Conservation (phyloP, 2,797 vertebrate genomes). For the Melanotaenia trifasciata region DNA sequence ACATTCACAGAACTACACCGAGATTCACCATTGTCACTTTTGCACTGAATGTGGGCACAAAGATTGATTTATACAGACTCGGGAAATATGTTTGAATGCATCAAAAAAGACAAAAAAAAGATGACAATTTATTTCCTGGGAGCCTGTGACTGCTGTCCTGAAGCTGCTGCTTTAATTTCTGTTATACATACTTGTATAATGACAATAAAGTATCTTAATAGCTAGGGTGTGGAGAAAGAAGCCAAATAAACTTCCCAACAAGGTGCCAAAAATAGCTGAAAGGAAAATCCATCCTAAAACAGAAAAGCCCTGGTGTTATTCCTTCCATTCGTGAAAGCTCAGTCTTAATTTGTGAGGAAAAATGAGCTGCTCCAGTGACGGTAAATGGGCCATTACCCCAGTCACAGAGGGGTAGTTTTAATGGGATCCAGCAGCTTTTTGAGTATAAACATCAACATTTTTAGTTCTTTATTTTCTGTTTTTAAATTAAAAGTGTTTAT, state of each 20-base stretch:
- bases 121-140: neutral
- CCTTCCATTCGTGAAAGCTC: slow-evolving; percentile 24
- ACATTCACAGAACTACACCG: slow-evolving; percentile 50
- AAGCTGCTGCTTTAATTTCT: slow-evolving; percentile 44
- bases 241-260: slow-evolving; percentile 67
- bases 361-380: slow-evolving; percentile 29
- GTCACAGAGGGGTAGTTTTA: slow-evolving; percentile 21
- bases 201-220: slow-evolving; percentile 28
- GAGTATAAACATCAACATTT: slow-evolving; percentile 17
- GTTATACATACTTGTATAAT: no score
- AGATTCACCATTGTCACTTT: slow-evolving; percentile 55
- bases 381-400: slow-evolving; percentile 32
- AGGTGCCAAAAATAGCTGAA: slow-evolving; percentile 57
- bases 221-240: slow-evolving; percentile 60
- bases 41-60: slow-evolving; percentile 37
- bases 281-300: slow-evolving; percentile 59
- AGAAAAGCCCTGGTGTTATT: slow-evolving; percentile 53
- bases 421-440: slow-evolving; percentile 9
- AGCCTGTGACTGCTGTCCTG: slow-evolving; percentile 19
- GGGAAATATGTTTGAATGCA: slow-evolving; percentile 4
- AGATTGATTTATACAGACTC: slow-evolving; percentile 25
- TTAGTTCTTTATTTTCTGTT: neutral
- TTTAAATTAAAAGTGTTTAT: neutral
- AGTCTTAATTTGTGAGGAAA: slow-evolving; percentile 28
- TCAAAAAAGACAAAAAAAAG: slow-evolving; percentile 4